A percentile compares a stretch with the other conserved stretches of the same genome.
phyloP scores from a whole-genome alignment of 2,888 invertebrate species.

The Ellobium chinense region DNA sequence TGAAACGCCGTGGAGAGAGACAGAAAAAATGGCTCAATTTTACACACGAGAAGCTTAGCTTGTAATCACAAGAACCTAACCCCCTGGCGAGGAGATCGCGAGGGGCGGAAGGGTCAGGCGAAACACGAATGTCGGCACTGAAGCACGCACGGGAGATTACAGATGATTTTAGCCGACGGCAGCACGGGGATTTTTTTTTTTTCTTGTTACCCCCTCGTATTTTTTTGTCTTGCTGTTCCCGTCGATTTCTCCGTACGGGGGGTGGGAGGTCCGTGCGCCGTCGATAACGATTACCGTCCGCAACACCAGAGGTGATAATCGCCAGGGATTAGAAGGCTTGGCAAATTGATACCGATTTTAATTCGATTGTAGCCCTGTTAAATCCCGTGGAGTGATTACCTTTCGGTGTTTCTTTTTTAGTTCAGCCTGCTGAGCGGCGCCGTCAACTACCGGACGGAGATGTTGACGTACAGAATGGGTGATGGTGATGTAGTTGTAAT shows the following conservation, averaged over 20 bases:
- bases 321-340: conserved; percentile 26
- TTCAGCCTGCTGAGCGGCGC: no score
- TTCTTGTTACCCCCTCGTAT: not conserved
- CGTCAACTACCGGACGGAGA: no score
- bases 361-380: conserved; percentile 18
- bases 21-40: conserved; percentile 18
- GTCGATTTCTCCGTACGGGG: not conserved
- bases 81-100: conserved; percentile 15
- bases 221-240: not conserved
- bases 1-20: conserved; percentile 17
- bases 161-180: conserved; percentile 25
- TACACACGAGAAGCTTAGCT: conserved; percentile 37
- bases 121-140: conserved; percentile 22
- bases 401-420: not conserved
- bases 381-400: not conserved
- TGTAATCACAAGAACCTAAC: conserved; percentile 38
- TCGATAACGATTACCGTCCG: not conserved
- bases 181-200: not conserved
- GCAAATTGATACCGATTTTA: conserved; percentile 32
- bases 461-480: no score
- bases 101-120: conserved; percentile 24
- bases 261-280: not conserved
- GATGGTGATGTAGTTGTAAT: no score
- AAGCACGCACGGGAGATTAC: conserved; percentile 35
- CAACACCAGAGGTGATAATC: conserved; percentile 37